Base-by-base conservation (phyloP, 2,888 invertebrate genomes). In the Muschampia plurimacula region DNA sequence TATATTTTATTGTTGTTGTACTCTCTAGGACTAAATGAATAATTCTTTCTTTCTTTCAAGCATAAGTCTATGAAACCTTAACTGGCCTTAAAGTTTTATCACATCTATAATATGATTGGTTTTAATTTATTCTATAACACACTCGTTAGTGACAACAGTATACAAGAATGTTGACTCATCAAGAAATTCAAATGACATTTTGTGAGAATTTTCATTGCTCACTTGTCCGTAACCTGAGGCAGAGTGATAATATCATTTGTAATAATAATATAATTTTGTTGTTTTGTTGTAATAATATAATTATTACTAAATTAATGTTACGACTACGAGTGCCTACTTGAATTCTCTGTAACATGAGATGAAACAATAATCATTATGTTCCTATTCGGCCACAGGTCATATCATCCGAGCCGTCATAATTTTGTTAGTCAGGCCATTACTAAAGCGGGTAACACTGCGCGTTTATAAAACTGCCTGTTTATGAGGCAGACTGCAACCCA, bases 381-480 rank as follows among this genome's bases (percentile, higher is more conserved):
- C 2, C 6, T 41, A 28, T 44, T 44, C 59, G 59, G 32, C 32
- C 52, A 59, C 59, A 28, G 28, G 59, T 12, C 32, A 32, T 59
- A 32, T 4, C 10, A 32, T 12, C 12, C 59, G 6, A 32, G 5
- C 13, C 6, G 32, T 59, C 28, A 59, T 59, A 22, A 59, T 32
- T 32, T 59, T 59, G 32, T 57, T 57, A 57, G 57, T 28, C 59
- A 32, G 9, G 32, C 39, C 49, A 52, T 55, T 32, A 36, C 49
- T 63, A 12, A 65, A 49, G 13, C n/a, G 36, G 12, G 9, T 2
- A 8, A 39, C 36, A 55, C 55, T 36, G 15, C 0, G 39, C 66
- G 52, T 55, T 66, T 66, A 66, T 66, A 66, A 66, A 66, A 66
- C 55, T 10, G 66, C 55, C 36, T 55, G 55, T 55, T 55, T 66